Conservation (phyloP, 2,888 invertebrate genomes). For the Acleris emargana region DNA sequence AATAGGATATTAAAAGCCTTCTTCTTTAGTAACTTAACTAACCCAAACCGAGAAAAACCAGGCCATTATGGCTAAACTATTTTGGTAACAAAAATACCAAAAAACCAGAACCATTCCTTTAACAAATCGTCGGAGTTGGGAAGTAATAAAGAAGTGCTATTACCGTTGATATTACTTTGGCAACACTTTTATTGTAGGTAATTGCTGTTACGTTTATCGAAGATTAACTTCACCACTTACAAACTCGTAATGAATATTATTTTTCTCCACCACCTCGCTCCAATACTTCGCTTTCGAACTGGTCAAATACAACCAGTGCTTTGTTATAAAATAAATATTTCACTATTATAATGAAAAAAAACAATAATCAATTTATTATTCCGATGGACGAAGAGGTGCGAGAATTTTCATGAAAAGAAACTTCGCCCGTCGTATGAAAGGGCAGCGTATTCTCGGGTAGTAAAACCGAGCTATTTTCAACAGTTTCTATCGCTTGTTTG, state of each 20-base stretch:
- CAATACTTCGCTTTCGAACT: neutral
- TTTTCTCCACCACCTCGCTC: neutral
- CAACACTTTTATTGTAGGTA: slow-evolving; percentile 34
- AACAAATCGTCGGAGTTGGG: slow-evolving; percentile 44
- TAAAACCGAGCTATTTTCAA: slow-evolving; percentile 53
- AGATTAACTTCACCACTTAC: slow-evolving; percentile 14
- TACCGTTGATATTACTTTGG: slow-evolving; percentile 40
- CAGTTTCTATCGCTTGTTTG: slow-evolving; percentile 55
- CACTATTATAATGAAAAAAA: neutral
- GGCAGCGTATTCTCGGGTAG: slow-evolving; percentile 40
- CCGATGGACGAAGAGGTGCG: slow-evolving; percentile 46
- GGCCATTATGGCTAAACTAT: neutral
- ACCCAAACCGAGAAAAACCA: neutral
- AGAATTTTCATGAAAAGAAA: slow-evolving; percentile 49
- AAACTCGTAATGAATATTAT: neutral
- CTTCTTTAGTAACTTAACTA: neutral
- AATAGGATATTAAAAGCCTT: neutral
- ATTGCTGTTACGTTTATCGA: slow-evolving; percentile 34
- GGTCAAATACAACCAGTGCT: too few species aligned
- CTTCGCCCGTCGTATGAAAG: slow-evolving; percentile 36
- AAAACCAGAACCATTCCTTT: slow-evolving; percentile 45
- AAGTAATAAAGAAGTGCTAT: slow-evolving; percentile 48
- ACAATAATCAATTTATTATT: slow-evolving; percentile 51
- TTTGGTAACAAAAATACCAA: slow-evolving; percentile 28
- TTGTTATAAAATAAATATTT: too few species aligned